Percentiles rank a stretch among this genome's conserved stretches.
Conservation (phyloP, 2,113 vertebrate species). For the Vidua macroura region DNA sequence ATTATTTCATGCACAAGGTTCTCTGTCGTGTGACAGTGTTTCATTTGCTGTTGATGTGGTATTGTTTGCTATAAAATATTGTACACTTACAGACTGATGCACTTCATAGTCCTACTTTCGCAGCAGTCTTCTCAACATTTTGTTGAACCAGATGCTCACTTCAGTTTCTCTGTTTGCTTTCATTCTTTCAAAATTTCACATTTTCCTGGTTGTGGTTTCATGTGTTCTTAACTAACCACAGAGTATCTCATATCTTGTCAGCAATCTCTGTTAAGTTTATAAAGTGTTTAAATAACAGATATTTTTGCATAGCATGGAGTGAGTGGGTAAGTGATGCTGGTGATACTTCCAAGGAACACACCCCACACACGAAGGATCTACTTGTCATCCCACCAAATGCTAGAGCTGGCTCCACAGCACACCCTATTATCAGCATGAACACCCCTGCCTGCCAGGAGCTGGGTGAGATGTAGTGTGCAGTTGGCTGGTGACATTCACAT, state of each 20-base stretch:
- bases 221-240: not conserved
- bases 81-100: slow-evolving; percentile 18
- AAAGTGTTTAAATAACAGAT: slow-evolving; percentile 27
- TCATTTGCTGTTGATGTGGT: slow-evolving; percentile 55
- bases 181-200: slow-evolving; percentile 26
- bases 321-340: slow-evolving; percentile 12
- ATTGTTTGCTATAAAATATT: slow-evolving; percentile 44
- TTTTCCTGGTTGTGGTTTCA: not conserved
- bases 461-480: not conserved
- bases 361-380: not conserved
- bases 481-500: not conserved
- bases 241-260: slow-evolving; percentile 34
- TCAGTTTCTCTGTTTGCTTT: slow-evolving; percentile 52
- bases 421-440: not conserved
- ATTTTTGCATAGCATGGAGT: slow-evolving; percentile 52
- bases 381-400: slow-evolving; percentile 16
- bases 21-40: slow-evolving; percentile 42
- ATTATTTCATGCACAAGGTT: slow-evolving; percentile 73
- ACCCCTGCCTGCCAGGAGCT: not conserved
- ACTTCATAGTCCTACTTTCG: not conserved
- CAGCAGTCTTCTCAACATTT: slow-evolving; percentile 25
- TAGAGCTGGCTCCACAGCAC: slow-evolving; percentile 13
- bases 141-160: slow-evolving; percentile 43
- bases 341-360: slow-evolving; percentile 10
- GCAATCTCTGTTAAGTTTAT: slow-evolving; percentile 47